Conservation (phyloP, 2,888 invertebrate species). For the Caenorhabditis imperialis region DNA sequence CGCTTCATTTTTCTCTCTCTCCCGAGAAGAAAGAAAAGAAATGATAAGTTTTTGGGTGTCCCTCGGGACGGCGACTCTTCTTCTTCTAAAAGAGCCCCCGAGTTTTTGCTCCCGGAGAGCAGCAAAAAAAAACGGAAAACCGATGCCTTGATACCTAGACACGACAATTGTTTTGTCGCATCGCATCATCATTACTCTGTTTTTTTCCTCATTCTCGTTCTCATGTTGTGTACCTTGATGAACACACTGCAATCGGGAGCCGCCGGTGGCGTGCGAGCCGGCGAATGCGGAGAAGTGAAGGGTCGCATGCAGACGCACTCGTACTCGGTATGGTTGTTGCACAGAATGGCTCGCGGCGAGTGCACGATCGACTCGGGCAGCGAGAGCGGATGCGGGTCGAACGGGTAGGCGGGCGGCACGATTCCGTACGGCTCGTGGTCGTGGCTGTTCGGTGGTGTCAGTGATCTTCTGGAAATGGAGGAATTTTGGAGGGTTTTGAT, state of each 20-base stretch:
- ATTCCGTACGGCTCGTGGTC: constrained; percentile 45
- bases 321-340: constrained; percentile 73
- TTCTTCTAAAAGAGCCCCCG: too few species aligned
- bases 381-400: constrained; percentile 37
- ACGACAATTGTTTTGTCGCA: too few species aligned
- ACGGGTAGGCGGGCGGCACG: constrained; percentile 38
- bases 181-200: not conserved
- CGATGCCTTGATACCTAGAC: too few species aligned
- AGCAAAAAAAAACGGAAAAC: constrained; percentile 20
- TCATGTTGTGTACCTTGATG: constrained; percentile 43
- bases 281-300: constrained; percentile 32
- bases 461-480: constrained; percentile 33
- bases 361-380: constrained; percentile 21
- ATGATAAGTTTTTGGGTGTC: constrained; percentile 51
- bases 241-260: constrained; percentile 60
- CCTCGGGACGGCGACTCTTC: constrained; percentile 14
- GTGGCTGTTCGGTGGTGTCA: not conserved
- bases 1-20: constrained; percentile 10
- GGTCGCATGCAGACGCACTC: constrained; percentile 72
- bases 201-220: constrained; percentile 16
- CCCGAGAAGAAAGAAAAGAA: constrained; percentile 16
- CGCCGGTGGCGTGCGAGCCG: not conserved
- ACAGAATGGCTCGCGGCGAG: constrained; percentile 61
- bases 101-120: constrained; percentile 11
- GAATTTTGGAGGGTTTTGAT: not conserved